Percentiles rank a stretch among this genome's conserved stretches.
These are phyloP conservation scores for Diplolepis rosae DNA, from an alignment of 2,888 invertebrate genomes.

Conservation along the genomic window DNA sequence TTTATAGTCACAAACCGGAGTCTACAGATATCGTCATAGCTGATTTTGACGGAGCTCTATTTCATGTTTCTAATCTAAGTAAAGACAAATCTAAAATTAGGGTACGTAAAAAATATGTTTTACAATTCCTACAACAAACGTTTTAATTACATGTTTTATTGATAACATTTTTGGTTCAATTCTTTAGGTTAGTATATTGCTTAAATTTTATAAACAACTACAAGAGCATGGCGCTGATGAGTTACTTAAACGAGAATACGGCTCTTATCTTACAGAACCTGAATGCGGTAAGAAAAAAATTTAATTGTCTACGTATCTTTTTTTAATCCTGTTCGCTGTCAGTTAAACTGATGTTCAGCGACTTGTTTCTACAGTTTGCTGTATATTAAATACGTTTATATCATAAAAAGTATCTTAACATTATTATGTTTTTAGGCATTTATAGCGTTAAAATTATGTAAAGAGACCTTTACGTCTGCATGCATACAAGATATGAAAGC, in stretches of 20 bases:
- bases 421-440: too few relatives aligned
- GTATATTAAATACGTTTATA: too few relatives aligned
- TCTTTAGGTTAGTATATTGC: conserved; percentile 93
- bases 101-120: conserved; percentile 85
- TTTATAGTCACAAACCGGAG: conserved; percentile 93
- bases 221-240: conserved; percentile 99
- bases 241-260: conserved; percentile 94
- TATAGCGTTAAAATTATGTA: too few relatives aligned
- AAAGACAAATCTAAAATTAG: conserved; percentile 97
- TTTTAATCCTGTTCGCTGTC: too few relatives aligned
- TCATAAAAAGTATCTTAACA: too few relatives aligned
- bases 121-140: too few relatives aligned
- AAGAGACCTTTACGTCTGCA: too few relatives aligned
- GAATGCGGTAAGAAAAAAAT: conserved; percentile 83
- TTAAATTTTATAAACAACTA: conserved; percentile 98
- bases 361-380: too few relatives aligned
- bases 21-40: conserved; percentile 95
- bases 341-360: too few relatives aligned
- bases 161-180: too few relatives aligned
- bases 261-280: conserved; percentile 85
- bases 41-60: conserved; percentile 99
- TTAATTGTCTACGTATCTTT: background rate
- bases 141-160: conserved; percentile 27
- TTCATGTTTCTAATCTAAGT: conserved; percentile 97
- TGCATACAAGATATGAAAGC: too few relatives aligned